These are phyloP conservation scores for Pygoscelis adeliae DNA, from an alignment of 2,113 vertebrate genomes.

Conservation along the genomic window DNA sequence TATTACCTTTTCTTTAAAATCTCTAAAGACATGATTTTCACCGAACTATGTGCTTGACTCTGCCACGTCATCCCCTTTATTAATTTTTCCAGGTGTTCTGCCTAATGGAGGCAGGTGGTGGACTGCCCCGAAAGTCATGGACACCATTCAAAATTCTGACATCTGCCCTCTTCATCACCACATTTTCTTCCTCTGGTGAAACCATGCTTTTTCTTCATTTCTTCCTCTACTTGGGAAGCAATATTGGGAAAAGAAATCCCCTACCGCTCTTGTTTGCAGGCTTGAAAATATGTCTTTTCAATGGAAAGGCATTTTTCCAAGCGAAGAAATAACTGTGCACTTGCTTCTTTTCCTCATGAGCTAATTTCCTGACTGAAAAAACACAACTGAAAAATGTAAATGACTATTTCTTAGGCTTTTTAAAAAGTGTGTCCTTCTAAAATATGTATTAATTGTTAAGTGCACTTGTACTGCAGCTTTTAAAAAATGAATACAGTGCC, in stretches of 20 bases:
- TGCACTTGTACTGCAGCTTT: not conserved
- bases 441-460: not conserved
- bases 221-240: not conserved
- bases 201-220: not conserved
- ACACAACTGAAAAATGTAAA: not conserved
- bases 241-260: not conserved
- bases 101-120: not conserved
- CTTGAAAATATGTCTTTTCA: not conserved
- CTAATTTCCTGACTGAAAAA: not conserved
- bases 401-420: not conserved
- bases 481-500: not conserved
- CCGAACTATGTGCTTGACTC: not conserved
- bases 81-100: not conserved
- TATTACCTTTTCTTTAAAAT: not conserved
- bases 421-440: not conserved
- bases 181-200: not conserved
- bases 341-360: not conserved
- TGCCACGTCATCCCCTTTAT: not conserved
- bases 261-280: not conserved
- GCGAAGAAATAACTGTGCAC: not conserved
- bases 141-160: not conserved
- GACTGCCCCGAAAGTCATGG: not conserved
- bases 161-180: not conserved
- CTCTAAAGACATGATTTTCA: not conserved
- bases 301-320: not conserved